Evolutionary conservation across 2,888 invertebrate genomes (phyloP), one percentile per base, ranked within the genome.

Genomic region (Tachina lurida): DNA sequence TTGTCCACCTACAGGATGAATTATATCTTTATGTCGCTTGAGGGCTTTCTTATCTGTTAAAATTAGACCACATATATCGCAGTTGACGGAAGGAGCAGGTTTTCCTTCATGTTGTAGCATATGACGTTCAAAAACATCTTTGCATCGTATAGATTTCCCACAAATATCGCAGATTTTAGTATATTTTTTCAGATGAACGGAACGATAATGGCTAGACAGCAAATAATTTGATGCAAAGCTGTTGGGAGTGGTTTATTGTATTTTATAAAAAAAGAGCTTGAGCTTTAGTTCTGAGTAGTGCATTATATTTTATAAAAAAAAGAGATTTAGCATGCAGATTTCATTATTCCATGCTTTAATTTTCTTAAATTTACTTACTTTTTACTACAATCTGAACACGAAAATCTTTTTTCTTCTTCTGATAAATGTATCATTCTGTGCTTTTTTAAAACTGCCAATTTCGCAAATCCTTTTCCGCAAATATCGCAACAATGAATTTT

Each of bases 81-180:
- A 92, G 58, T 91, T 90, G 31, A 91, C 88, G 9, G 87, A 79
- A 19, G 90, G 88, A 17, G 88, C 88, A 10, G 89, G 87, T 0
- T 89, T 89, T 1, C 91, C 91, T n/a, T 90, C 87, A 79, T 92
- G 92, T 60, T 91, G 91, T 62, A 90, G 87, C 89, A 91, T 90
- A 85, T 92, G 92, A 0, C 91, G 89, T 54, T 87, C 89, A 67
- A 92, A 88, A 19, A 90, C 90, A 47, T 90, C 91, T 0, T 89
- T 88, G 3, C 90, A 91, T 1, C 91, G 89, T 63, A 92, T 89
- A 1, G 90, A 89, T 84, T 91, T 92, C 2, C 92, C 92, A 39
- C 92, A 92, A 39, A 92, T 90, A 71, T 92, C 91, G 80, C 92
- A 92, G 13, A 92, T 90, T 87, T 91, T 91, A 13, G 90, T 89